Base-by-base conservation (phyloP, 2,113 vertebrate genomes). In the Abramis brama region DNA sequence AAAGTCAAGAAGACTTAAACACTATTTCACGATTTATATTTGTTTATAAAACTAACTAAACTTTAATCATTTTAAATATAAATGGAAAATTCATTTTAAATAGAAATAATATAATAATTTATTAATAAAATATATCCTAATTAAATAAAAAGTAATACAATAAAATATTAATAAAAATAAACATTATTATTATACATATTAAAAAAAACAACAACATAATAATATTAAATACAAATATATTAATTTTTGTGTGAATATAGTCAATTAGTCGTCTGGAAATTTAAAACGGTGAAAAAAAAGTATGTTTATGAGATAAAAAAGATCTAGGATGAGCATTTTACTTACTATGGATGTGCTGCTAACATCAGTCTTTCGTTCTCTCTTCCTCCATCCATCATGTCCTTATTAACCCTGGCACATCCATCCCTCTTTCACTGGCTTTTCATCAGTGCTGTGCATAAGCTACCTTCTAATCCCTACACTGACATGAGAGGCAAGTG, bases 401-500 rank as follows among this genome's bases (percentile, higher is more conserved):
- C 74, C n/a, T 85, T 64, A 81, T 85, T 68, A 75, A 87, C 27
- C 19, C 82, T 78, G 86, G 13, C 85, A 57, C 45, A 33, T 68
- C 10, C 80, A 60, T 74, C 86, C 82, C 43, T 4, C 21, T 86
- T 80, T 87, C 79, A 62, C 27, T 79, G 84, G 30, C 59, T 85
- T 86, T 70, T 71, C 25, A 39, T 62, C 60, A 80, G 52, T 85
- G 80, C 87, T 74, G 52, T 68, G 79, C 62, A 60, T 50, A 85
- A 75, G 43, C 93, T 94, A 90, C 84, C 91, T 93, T 90, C 93
- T 95, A 94, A 94, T 95, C 93, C 91, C 91, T 85, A 83, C 91
- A 85, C 93, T 92, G 92, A 93, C 93, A 92, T 91, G 84, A 92
- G 90, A 93, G 92, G 91, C 92, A 92, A 94, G 91, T 93, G 94